Base-by-base conservation (phyloP, 2,888 invertebrate genomes). In the Apotomis turbidana region DNA sequence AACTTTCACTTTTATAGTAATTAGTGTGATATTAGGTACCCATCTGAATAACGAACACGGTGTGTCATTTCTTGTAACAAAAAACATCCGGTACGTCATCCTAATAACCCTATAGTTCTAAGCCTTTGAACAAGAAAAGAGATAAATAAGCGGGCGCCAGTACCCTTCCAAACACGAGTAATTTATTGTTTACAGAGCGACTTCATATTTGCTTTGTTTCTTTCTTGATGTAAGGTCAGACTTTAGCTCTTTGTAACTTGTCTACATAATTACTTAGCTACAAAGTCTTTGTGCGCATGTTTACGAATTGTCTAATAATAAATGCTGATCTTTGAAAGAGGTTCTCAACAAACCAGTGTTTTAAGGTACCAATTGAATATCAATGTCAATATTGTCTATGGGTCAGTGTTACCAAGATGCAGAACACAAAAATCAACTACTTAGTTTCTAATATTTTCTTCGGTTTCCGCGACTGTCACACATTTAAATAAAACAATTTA, bases 121-220 rank as follows among this genome's bases (percentile, higher is more conserved):
- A 6, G 12, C 36, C 36, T 36, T 3, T n/a, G 5, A 44, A 55
- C 54, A 46, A 54, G 51, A 44, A 51, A 15, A 58, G 9, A 13
- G 57, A 57, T 83, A 88, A 87, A 87, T 83, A 85, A 84, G 85
- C 79, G 82, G 80, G 78, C 79, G 78, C 77, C 75, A 79, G 76
- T 77, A 80, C 77, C 77, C 76, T 76, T 76, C 75, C 77, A 81
- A 84, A 85, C 9, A 49, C 49, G 49, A 49, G 49, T 87, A 85
- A 88, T 87, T 85, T 86, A 86, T 87, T 85, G 85, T 86, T 86
- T 84, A 81, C 78, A 79, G 82, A 83, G 79, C 78, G 77, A 84
- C 82, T 85, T 84, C 81, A 85, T 85, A 82, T 88, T 87, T 85
- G 83, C 85, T 84, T 84, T 83, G 78, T 77, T 77, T 78, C 77